phyloP scores from a whole-genome alignment of 2,113 vertebrate genomes.

The Xenopus laevis region DNA sequence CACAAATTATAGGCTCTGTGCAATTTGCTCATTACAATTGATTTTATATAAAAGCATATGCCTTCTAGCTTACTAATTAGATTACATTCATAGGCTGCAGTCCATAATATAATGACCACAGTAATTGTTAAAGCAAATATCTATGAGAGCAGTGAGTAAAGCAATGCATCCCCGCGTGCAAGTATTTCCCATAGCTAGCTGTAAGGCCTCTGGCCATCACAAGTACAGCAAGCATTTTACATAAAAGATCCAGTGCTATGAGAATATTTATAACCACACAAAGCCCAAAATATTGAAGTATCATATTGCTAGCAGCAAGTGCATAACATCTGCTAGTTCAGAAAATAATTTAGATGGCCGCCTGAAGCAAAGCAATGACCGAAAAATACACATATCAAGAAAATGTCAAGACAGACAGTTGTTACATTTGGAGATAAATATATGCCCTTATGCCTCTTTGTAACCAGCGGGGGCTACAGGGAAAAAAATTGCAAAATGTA shows the following conservation, averaged over 20 bases:
- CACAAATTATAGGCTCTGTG: slow-evolving; percentile 30
- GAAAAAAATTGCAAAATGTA: too few relatives aligned
- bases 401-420: slow-evolving; percentile 43
- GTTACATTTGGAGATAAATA: slow-evolving; percentile 29
- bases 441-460: slow-evolving; percentile 2
- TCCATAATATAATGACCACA: slow-evolving; percentile 6
- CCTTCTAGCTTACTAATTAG: slow-evolving; percentile 4
- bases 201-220: not conserved
- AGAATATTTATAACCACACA: slow-evolving; percentile 30
- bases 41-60: slow-evolving; percentile 4
- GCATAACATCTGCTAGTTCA: slow-evolving; percentile 30
- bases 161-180: too few relatives aligned
- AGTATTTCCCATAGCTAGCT: too few relatives aligned
- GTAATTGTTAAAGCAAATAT: too few relatives aligned
- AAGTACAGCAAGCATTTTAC: not conserved
- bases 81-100: slow-evolving; percentile 15
- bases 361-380: slow-evolving; percentile 33
- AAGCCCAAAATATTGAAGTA: slow-evolving; percentile 38
- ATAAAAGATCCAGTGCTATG: not conserved
- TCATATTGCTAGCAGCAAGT: slow-evolving; percentile 30
- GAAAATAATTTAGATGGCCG: slow-evolving; percentile 36
- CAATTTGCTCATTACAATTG: slow-evolving; percentile 9
- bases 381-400: not conserved
- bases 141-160: too few relatives aligned
- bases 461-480: not conserved